Base-by-base conservation (phyloP, 2,888 invertebrate species). In the Ochropleura leucogaster region DNA sequence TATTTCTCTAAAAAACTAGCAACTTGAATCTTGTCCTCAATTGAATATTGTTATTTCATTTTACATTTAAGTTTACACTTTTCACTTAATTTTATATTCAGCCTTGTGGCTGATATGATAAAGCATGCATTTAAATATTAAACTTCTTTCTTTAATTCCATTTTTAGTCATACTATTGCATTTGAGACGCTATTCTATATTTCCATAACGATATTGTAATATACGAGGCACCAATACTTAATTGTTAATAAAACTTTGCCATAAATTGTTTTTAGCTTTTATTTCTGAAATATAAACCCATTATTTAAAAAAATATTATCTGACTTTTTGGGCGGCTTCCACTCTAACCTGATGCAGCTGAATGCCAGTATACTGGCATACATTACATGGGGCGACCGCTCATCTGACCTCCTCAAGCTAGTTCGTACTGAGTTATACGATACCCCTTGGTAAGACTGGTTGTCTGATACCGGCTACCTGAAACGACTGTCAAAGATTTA, bases 181-280 rank as follows among this genome's bases (percentile, higher is more conserved):
- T 79, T 85, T 82, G 78, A 86, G 82, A 85, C 77, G 72, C 82
- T 83, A 79, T 82, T 80, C 74, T 81, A 64, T 87, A 79, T 79
- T 84, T 85, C 74, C 73, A 72, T 84, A 84, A 74, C 77, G 68
- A 80, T 83, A 86, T 87, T 89, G 84, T 91, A 88, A 64, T 73
- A 76, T 88, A 87, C 73, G 85, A 92, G 92, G 94, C 94, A 91
- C 88, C 88, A 91, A 92, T 94, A 94, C 94, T 95, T 94, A 93
- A 93, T 87, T 94, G 91, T 93, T 90, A 93, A 91, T 93, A 93
- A 91, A 93, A 88, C 75, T 73, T 82, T 87, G 81, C 76, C 78
- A 78, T 80, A 71, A 80, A 68, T 57, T 77, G 5, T 40, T 68
- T 60, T 40, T 72, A 12, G 57, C 72, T 86, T 74, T 76, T 14